These are phyloP conservation scores for Spizaetus ornatus DNA, from an alignment of 2,113 vertebrate genomes.

Conservation along the genomic window DNA sequence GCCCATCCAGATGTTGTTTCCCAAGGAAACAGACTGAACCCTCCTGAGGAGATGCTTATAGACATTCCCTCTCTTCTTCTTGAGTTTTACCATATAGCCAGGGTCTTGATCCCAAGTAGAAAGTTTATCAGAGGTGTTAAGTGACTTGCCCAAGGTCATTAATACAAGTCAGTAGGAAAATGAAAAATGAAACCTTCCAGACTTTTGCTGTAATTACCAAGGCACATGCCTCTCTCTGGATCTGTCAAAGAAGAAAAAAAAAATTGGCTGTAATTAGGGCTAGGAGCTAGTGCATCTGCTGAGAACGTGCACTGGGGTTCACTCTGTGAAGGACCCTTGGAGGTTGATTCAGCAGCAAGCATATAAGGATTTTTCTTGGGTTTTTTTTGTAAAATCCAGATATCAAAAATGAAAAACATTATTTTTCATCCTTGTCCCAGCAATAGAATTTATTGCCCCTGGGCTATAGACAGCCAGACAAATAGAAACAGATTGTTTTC, in stretches of 20 bases:
- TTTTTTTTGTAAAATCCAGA: not conserved
- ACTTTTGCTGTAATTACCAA: not conserved
- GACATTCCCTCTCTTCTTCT: not conserved
- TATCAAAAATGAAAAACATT: constrained; percentile 8
- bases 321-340: not conserved
- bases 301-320: not conserved
- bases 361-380: not conserved
- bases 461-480: constrained; percentile 14
- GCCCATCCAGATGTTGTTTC: not conserved
- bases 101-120: not conserved
- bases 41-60: not conserved
- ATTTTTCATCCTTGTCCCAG: not conserved
- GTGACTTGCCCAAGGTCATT: not conserved
- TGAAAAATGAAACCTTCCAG: not conserved
- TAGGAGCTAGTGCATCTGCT: not conserved
- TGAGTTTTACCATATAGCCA: not conserved
- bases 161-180: not conserved
- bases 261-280: not conserved
- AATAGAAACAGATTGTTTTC: constrained; percentile 1
- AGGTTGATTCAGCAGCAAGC: not conserved
- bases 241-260: not conserved
- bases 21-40: not conserved
- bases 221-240: not conserved
- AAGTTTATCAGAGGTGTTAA: not conserved
- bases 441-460: not conserved